Percentiles rank a stretch among this genome's conserved stretches.
phyloP scores from a whole-genome alignment of 2,113 vertebrate genomes.

The Semicossyphus pulcher region DNA sequence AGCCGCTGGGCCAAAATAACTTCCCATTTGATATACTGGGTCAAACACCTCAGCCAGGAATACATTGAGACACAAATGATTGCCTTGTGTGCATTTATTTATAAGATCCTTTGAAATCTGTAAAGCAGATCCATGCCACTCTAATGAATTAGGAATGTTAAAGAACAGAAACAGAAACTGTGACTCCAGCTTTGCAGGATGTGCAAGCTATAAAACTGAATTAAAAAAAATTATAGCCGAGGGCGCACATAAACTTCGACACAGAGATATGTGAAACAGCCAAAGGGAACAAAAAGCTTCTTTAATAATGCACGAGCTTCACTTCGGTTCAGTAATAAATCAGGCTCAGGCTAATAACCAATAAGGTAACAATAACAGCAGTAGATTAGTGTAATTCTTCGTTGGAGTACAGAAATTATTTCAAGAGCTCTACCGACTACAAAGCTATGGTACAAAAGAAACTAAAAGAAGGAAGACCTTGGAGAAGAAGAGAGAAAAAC shows the following conservation, averaged over 20 bases:
- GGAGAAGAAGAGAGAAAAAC: neutral
- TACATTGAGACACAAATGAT: neutral
- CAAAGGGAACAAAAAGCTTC: neutral
- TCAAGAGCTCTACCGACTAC: neutral
- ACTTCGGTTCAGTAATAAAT: neutral
- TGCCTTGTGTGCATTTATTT: neutral
- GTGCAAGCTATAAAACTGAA: neutral
- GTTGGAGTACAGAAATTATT: neutral
- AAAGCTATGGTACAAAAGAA: neutral
- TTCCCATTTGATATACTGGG: conserved; percentile 4
- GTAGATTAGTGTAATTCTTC: neutral
- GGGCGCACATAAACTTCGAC: neutral
- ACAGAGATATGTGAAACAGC: too few species aligned
- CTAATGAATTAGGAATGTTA: neutral
- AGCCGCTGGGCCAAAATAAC: neutral
- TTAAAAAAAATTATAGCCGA: neutral
- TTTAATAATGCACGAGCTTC: neutral
- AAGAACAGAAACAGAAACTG: neutral
- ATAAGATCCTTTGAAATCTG: neutral
- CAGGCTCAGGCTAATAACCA: neutral
- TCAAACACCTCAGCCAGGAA: conserved; percentile 18
- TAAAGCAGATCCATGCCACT: neutral
- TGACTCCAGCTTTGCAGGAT: neutral
- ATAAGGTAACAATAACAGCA: neutral
- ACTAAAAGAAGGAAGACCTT: neutral